These are phyloP conservation scores for Drosophila trapezifrons DNA, from an alignment of 1,140 invertebrate species.

Conservation along the genomic window DNA sequence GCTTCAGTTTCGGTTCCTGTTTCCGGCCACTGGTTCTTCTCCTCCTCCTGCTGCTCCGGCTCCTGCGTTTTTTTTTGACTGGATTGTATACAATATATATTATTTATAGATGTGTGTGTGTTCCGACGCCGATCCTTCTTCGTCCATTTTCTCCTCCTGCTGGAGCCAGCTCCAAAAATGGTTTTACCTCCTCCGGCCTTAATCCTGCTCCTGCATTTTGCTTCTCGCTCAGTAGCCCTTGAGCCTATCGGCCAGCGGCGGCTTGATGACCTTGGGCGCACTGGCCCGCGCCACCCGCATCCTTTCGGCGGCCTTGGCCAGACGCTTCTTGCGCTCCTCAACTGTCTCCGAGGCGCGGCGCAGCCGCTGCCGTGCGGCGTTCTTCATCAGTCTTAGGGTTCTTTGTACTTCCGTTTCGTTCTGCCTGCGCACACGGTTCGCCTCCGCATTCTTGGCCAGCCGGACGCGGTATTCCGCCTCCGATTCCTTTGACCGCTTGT, in stretches of 20 bases:
- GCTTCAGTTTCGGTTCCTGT: not conserved
- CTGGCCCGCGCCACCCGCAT: slow-evolving; percentile 76
- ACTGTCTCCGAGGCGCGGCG: slow-evolving; percentile 84
- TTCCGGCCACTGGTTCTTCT: not conserved
- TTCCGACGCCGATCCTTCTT: slow-evolving; percentile 44
- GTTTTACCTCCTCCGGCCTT: not conserved
- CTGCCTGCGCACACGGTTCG: slow-evolving; percentile 81
- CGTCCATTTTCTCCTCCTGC: not conserved
- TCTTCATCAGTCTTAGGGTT: slow-evolving; percentile 84
- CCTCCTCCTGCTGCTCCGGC: not conserved
- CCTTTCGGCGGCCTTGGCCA: slow-evolving; percentile 83
- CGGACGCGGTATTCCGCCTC: slow-evolving; percentile 80
- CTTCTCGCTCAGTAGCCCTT: slow-evolving; percentile 70
- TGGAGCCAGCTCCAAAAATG: slow-evolving; percentile 46
- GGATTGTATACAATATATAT: slow-evolving; percentile 59
- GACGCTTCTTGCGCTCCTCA: slow-evolving; percentile 85
- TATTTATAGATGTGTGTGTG: slow-evolving; percentile 59
- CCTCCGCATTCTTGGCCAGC: slow-evolving; percentile 81
- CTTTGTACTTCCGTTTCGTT: slow-evolving; percentile 84
- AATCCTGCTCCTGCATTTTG: not conserved
- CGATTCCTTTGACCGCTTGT: slow-evolving; percentile 77
- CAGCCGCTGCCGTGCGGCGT: slow-evolving; percentile 80
- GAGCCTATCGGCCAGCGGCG: slow-evolving; percentile 78
- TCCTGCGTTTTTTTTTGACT: slow-evolving; percentile 1
- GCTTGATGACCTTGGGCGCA: slow-evolving; percentile 81